Percentiles rank a stretch among this genome's conserved stretches.
Evolutionary conservation across 2,113 vertebrate species (phyloP).

Genomic region (Oceanodroma tethys): DNA sequence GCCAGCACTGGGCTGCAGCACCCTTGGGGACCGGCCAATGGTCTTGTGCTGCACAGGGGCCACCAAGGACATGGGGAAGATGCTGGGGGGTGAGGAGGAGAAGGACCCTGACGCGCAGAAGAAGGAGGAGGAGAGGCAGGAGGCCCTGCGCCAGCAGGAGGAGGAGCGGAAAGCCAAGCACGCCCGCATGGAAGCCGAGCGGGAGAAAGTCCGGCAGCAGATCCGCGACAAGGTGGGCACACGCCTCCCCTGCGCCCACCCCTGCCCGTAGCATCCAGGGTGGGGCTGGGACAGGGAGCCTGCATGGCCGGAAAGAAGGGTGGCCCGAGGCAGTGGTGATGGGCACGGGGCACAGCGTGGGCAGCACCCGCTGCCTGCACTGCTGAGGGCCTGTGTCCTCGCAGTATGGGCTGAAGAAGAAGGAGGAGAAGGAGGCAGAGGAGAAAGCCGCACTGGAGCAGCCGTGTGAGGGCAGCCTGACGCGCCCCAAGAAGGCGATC

Average conservation of each 20-base stretch:
- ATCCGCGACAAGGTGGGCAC: conserved; percentile 93
- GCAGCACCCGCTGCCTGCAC: neutral
- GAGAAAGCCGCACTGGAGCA: conserved; percentile 97
- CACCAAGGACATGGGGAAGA: conserved; percentile 99
- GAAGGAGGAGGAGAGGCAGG: conserved; percentile 96
- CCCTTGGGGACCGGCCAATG: neutral
- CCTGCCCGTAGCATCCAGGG: neutral
- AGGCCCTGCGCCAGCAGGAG: conserved; percentile 94
- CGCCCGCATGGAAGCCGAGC: conserved; percentile 92
- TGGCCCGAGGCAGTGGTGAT: neutral
- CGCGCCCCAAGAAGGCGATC: conserved; percentile 94
- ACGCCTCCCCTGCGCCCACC: neutral
- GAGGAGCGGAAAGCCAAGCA: conserved; percentile 97
- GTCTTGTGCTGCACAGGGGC: conserved; percentile 76
- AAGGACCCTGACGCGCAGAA: conserved; percentile 96
- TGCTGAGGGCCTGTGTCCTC: neutral
- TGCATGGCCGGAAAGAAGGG: neutral
- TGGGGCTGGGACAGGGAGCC: neutral
- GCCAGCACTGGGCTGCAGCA: neutral
- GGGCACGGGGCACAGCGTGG: neutral
- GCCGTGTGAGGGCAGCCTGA: conserved; percentile 94
- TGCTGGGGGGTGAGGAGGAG: conserved; percentile 97
- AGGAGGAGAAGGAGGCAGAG: conserved; percentile 97
- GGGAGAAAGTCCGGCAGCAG: conserved; percentile 96
- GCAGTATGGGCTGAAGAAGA: conserved; percentile 98